Evolutionary conservation across 2,113 vertebrate genomes (phyloP).

Genomic region (Antechinus flavipes): DNA sequence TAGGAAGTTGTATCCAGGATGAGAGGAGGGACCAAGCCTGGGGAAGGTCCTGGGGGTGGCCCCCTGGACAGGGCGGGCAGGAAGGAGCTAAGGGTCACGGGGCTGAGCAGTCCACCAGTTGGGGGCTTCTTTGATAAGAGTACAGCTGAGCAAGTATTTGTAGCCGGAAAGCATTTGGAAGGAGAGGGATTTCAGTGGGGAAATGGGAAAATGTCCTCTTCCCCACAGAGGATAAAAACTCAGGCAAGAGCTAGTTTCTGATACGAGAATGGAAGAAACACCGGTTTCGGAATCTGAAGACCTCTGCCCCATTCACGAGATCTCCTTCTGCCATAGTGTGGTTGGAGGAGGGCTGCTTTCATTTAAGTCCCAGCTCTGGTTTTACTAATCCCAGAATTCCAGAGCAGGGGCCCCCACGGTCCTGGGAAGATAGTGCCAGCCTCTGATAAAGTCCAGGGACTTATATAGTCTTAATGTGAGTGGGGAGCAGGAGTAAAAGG

Average conservation of each 20-base stretch:
- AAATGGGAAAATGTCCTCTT: not conserved
- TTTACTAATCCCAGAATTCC: not conserved
- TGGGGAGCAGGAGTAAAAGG: not conserved
- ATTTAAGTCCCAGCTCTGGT: not conserved
- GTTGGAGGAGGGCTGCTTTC: not conserved
- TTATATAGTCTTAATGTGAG: not conserved
- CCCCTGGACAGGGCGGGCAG: not conserved
- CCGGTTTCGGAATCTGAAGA: not conserved
- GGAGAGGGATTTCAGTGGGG: not conserved
- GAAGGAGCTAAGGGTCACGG: not conserved
- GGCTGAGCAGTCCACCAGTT: not conserved
- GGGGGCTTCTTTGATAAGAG: not conserved
- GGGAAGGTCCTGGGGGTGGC: not conserved
- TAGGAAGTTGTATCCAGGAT: not conserved
- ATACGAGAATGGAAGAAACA: not conserved
- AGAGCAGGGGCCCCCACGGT: not conserved
- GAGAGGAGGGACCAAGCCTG: not conserved
- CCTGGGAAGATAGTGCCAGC: not conserved
- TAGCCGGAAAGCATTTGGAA: not conserved
- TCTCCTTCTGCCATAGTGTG: not conserved
- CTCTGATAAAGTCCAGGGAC: not conserved
- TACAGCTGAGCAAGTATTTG: not conserved
- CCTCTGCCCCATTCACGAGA: not conserved
- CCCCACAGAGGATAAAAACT: not conserved
- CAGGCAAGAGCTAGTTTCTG: not conserved